Percentiles rank a stretch among this genome's conserved stretches.
Conservation (phyloP, 2,113 vertebrate species). For the Panthera leo region DNA sequence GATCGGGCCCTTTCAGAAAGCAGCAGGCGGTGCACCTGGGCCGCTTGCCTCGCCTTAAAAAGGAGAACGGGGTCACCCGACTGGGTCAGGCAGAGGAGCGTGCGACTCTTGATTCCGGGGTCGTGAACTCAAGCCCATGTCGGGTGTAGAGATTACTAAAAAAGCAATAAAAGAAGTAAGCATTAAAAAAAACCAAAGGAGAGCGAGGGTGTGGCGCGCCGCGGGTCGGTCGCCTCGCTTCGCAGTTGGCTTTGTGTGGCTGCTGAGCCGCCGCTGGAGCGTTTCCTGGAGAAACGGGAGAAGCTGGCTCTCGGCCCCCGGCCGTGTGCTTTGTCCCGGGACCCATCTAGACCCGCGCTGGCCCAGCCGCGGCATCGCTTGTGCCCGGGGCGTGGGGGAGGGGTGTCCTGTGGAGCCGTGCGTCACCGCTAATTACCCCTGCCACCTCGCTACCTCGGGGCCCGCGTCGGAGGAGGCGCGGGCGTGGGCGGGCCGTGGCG, state of each 20-base stretch:
- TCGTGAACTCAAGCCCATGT: neutral
- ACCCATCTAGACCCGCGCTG: no score
- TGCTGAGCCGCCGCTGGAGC: neutral
- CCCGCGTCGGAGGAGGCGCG: fast-evolving
- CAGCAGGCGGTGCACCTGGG: fast-evolving
- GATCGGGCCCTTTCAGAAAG: neutral
- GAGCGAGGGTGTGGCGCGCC: fast-evolving
- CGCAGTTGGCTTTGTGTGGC: neutral
- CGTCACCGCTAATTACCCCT: neutral
- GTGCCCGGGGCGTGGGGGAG: neutral
- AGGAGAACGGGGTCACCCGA: neutral
- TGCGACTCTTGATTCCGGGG: neutral
- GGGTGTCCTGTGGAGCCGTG: fast-evolving
- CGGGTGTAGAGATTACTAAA: neutral
- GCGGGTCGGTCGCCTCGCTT: no score
- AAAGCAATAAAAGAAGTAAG: neutral
- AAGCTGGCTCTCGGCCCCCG: neutral
- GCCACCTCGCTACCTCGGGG: neutral
- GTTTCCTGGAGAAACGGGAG: neutral
- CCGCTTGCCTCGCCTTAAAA: no score
- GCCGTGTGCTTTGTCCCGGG: neutral
- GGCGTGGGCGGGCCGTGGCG: fast-evolving
- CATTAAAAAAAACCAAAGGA: neutral
- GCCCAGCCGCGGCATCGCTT: neutral
- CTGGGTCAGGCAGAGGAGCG: neutral